These are phyloP conservation scores for Ceuthmochares aereus DNA, from an alignment of 2,113 vertebrate species.

Conservation along the genomic window DNA sequence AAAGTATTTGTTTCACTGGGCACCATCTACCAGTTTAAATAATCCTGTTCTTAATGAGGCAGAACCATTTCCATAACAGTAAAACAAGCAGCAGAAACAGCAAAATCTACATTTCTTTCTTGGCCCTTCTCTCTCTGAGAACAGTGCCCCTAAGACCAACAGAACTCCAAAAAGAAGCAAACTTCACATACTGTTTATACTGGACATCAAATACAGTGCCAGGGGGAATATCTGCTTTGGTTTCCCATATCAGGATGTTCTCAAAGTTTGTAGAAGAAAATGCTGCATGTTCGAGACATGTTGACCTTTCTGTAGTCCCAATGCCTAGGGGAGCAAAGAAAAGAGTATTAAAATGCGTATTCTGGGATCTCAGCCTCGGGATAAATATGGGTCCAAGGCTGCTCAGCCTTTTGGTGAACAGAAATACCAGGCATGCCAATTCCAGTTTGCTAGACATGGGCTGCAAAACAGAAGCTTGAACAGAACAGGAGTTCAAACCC, in stretches of 20 bases:
- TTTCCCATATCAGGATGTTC: constrained; percentile 76
- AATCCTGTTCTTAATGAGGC: not conserved
- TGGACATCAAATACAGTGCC: constrained; percentile 72
- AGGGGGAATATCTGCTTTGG: not conserved
- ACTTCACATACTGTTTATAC: constrained; percentile 70
- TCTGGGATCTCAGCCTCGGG: not conserved
- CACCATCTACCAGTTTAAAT: not conserved
- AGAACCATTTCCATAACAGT: not conserved
- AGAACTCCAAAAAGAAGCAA: not conserved
- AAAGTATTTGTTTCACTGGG: not conserved
- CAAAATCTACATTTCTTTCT: not conserved
- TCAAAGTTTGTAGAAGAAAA: constrained; percentile 81
- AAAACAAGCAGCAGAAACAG: not conserved
- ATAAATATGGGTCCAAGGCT: not conserved
- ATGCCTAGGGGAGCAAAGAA: constrained; percentile 1
- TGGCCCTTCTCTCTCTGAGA: not conserved
- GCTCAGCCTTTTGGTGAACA: not conserved
- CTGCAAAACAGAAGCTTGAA: not conserved
- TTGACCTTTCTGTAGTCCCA: not conserved
- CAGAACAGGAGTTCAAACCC: not conserved
- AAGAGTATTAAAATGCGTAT: not conserved
- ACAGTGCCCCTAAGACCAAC: not conserved
- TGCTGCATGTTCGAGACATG: constrained; percentile 37
- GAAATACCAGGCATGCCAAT: not conserved
- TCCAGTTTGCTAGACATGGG: not conserved